Conservation (phyloP, 64 coral and sea anemone species). For the Anthopleura sola region DNA sequence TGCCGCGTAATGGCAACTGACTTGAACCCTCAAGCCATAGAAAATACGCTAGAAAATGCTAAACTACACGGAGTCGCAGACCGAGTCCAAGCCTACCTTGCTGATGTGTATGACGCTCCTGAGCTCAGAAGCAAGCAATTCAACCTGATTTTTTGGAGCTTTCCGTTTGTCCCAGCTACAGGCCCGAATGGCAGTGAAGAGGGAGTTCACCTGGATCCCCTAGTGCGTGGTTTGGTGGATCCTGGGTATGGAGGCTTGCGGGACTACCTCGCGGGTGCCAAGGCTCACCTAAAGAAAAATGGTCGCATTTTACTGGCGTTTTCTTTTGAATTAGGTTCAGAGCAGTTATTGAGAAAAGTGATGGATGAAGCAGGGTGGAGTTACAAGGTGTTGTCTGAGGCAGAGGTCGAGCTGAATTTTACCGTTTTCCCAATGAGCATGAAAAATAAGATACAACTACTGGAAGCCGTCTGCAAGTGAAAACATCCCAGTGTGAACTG, state of each 20-base stretch:
- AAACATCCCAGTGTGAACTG: neutral
- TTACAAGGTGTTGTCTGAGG: slow-evolving; percentile 19
- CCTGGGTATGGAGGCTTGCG: slow-evolving; percentile 11
- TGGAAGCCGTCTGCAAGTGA: neutral
- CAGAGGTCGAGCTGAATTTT: neutral
- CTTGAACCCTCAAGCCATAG: slow-evolving; percentile 21
- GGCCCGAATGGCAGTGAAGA: neutral
- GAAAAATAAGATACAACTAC: neutral
- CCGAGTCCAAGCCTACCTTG: neutral
- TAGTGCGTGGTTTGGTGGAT: slow-evolving; percentile 15
- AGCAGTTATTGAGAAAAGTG: neutral
- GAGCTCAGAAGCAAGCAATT: neutral
- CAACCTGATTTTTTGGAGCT: slow-evolving; percentile 35
- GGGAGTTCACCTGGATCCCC: neutral
- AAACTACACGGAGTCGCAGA: slow-evolving; percentile 20
- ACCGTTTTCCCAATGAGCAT: neutral
- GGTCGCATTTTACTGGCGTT: slow-evolving; percentile 10
- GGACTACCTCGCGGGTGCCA: slow-evolving; percentile 14
- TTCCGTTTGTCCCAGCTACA: neutral
- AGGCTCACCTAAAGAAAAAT: slow-evolving; percentile 11
- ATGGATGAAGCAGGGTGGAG: slow-evolving; percentile 11
- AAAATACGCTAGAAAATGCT: slow-evolving; percentile 32
- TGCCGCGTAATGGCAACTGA: slow-evolving; percentile 33
- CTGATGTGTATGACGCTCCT: slow-evolving; percentile 15
- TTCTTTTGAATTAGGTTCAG: slow-evolving; percentile 28